A percentile compares a stretch with the other conserved stretches of the same genome.
Evolutionary conservation across 30 jellyfish, hydroid and myxozoan genomes (phyloP).

Genomic region (Phacellophora camtschatica): DNA sequence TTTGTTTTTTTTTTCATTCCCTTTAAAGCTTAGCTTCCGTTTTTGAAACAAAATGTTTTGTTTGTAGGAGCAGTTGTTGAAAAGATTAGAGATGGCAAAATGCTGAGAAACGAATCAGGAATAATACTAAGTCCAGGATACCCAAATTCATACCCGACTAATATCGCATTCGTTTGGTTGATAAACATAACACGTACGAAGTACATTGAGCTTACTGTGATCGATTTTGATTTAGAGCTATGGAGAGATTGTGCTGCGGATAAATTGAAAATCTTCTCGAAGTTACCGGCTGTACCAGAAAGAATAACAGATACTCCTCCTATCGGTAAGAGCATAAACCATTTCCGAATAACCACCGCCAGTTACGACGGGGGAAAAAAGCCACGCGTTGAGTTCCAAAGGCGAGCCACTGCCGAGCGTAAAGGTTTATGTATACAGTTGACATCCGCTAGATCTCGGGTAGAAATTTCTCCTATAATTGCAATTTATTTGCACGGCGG

Average conservation of each 20-base stretch:
- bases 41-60: no score
- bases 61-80: no score
- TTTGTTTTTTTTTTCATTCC: no score
- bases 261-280: constrained; percentile 70
- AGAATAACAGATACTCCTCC: constrained; percentile 65
- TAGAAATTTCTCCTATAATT: neutral
- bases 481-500: no score
- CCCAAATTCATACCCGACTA: constrained; percentile 78
- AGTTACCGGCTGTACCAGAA: constrained; percentile 30
- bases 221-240: constrained; percentile 92
- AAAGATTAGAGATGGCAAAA: constrained; percentile 38
- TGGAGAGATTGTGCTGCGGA: constrained; percentile 78
- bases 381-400: no score
- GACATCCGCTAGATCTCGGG: neutral
- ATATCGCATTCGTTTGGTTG: constrained; percentile 82
- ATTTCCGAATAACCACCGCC: no score
- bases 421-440: neutral
- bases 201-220: constrained; percentile 75
- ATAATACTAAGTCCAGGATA: constrained; percentile 74
- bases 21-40: no score
- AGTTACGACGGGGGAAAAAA: no score
- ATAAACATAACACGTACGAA: constrained; percentile 69
- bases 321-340: constrained; percentile 70
- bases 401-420: no score
- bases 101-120: constrained; percentile 69